Percentiles rank a stretch among this genome's conserved stretches.
phyloP scores from a whole-genome alignment of 2,888 invertebrate genomes.

The Galeruca laticollis region DNA sequence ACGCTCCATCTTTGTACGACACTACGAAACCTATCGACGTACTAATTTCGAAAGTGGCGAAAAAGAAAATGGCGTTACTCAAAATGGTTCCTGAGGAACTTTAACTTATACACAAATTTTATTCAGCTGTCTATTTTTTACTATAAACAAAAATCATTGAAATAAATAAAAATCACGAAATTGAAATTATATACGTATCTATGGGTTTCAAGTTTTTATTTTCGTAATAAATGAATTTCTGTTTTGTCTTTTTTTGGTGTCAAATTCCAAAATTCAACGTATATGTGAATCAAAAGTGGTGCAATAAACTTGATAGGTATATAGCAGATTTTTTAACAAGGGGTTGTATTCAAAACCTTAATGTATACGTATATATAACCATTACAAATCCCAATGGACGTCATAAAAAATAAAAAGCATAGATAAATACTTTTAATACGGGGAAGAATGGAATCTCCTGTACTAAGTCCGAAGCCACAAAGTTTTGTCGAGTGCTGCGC shows the following conservation, averaged over 20 bases:
- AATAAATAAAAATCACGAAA: neutral
- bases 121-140: conserved; percentile 20
- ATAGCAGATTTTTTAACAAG: too few relatives aligned
- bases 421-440: too few relatives aligned
- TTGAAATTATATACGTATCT: neutral
- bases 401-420: too few relatives aligned
- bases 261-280: neutral
- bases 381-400: too few relatives aligned
- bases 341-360: too few relatives aligned
- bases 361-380: too few relatives aligned
- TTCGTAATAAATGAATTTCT: neutral
- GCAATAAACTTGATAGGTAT: too few relatives aligned
- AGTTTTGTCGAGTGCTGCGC: too few relatives aligned
- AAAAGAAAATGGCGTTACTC: conserved; percentile 88
- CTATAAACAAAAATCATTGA: conserved; percentile 4
- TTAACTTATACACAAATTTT: conserved; percentile 49
- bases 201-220: neutral
- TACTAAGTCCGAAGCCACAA: too few relatives aligned
- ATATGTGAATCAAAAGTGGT: too few relatives aligned
- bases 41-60: conserved; percentile 90
- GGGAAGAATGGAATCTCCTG: too few relatives aligned
- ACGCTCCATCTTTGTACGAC: conserved; percentile 93
- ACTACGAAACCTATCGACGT: conserved; percentile 91
- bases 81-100: conserved; percentile 82
- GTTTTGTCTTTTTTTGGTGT: neutral